Percentiles rank a stretch among this genome's conserved stretches.
phyloP scores from a whole-genome alignment of 2,113 vertebrate genomes.

The Lophura nycthemera region DNA sequence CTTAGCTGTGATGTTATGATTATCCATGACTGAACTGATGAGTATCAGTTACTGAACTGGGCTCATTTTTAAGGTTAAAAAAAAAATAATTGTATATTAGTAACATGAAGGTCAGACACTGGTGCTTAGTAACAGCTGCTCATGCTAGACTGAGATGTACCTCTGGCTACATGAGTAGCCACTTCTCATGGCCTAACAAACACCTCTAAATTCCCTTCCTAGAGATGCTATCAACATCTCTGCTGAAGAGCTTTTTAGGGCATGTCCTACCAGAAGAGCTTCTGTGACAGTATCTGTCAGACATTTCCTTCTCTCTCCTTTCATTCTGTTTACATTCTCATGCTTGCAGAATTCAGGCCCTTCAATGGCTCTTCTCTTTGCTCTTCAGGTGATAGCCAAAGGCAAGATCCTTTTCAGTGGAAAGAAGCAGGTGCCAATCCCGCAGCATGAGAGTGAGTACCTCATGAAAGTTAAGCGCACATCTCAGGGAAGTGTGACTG shows the following conservation, averaged over 20 bases:
- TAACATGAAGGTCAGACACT: background rate
- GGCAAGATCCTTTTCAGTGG: constrained; percentile 59
- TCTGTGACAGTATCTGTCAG: background rate
- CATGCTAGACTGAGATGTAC: background rate
- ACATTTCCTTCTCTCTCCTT: accelerated
- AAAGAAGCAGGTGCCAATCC: constrained; percentile 39
- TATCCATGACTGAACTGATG: background rate
- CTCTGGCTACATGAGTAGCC: background rate
- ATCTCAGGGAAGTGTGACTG: background rate
- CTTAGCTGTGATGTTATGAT: background rate
- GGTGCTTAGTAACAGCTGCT: background rate
- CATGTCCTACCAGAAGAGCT: background rate
- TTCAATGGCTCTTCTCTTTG: background rate
- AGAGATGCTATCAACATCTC: background rate
- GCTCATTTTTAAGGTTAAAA: accelerated
- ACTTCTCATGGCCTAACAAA: background rate
- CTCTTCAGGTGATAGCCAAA: constrained; percentile 34
- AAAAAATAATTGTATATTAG: background rate
- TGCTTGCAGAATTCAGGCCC: background rate
- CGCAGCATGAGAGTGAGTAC: constrained; percentile 38
- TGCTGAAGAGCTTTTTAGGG: background rate
- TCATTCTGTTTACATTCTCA: background rate
- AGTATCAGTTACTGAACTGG: background rate
- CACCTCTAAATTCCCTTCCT: background rate
- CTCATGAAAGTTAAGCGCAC: background rate